These are phyloP conservation scores for Chelon auratus DNA, from an alignment of 2,797 vertebrate species.

Conservation along the genomic window DNA sequence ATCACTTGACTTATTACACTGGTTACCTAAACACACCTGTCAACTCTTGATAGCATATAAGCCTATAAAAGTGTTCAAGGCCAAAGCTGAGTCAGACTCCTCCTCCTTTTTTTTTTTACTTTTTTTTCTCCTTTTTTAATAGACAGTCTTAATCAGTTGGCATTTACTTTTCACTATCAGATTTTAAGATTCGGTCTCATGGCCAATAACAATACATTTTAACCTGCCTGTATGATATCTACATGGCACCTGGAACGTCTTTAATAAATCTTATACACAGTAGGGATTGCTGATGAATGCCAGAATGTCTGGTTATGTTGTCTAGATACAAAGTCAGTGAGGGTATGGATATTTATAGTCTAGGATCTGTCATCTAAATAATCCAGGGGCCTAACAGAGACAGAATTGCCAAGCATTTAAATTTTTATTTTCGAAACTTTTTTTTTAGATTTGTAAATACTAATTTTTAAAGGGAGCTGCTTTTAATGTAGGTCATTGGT, in stretches of 20 bases:
- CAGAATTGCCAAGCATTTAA: background rate
- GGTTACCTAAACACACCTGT: background rate
- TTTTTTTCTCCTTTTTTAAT: no score
- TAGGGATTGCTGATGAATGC: background rate
- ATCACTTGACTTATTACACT: background rate
- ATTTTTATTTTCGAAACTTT: background rate
- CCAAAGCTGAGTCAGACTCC: background rate
- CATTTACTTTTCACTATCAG: background rate
- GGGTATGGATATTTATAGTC: background rate
- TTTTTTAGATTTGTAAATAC: background rate
- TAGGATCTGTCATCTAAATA: background rate
- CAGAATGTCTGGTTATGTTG: background rate
- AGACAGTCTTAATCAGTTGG: background rate
- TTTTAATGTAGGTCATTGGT: conserved; percentile 8
- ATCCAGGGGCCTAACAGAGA: background rate
- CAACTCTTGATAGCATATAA: background rate
- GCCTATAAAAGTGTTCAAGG: conserved; percentile 29
- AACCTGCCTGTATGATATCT: background rate
- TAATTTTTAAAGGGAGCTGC: background rate
- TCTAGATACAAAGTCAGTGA: background rate
- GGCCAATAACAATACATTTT: background rate
- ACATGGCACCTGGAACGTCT: background rate
- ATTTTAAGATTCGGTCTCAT: background rate
- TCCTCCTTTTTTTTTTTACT: background rate
- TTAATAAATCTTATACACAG: background rate